phyloP scores from a whole-genome alignment of 2,113 vertebrate genomes.

The Geothlypis trichas region DNA sequence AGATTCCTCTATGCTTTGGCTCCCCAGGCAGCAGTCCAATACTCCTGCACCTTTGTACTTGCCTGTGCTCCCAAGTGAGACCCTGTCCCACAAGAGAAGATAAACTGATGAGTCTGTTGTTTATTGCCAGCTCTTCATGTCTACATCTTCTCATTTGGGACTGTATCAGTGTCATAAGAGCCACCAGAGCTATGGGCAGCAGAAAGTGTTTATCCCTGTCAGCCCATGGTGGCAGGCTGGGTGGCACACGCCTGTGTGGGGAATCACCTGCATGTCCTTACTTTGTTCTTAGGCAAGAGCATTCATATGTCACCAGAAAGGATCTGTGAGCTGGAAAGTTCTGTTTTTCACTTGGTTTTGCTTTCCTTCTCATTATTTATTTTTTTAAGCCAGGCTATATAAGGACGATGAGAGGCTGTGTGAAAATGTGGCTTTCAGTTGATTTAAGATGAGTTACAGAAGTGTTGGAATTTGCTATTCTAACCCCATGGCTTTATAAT shows the following conservation, averaged over 20 bases:
- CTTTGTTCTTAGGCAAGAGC: neutral
- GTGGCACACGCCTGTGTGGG: accelerated
- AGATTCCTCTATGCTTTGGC: neutral
- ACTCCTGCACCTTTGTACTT: neutral
- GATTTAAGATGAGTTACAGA: neutral
- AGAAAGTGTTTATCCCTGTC: neutral
- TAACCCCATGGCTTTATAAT: neutral
- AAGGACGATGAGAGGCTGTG: neutral
- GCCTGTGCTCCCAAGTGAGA: neutral
- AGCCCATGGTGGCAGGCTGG: neutral
- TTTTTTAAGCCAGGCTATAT: neutral
- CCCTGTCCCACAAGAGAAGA: neutral
- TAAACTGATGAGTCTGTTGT: neutral
- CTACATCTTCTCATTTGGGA: neutral
- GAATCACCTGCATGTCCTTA: neutral
- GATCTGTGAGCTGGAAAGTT: neutral
- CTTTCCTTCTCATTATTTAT: neutral
- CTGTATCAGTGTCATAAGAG: neutral
- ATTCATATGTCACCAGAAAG: accelerated
- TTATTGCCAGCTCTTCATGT: neutral
- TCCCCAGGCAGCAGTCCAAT: neutral
- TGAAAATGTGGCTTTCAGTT: neutral
- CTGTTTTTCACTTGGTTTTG: neutral
- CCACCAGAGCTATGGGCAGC: neutral
- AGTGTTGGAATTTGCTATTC: neutral